Evolutionary conservation across 2,888 invertebrate species (phyloP), one percentile per base, ranked within the genome.

Genomic region (Philonicus albiceps): DNA sequence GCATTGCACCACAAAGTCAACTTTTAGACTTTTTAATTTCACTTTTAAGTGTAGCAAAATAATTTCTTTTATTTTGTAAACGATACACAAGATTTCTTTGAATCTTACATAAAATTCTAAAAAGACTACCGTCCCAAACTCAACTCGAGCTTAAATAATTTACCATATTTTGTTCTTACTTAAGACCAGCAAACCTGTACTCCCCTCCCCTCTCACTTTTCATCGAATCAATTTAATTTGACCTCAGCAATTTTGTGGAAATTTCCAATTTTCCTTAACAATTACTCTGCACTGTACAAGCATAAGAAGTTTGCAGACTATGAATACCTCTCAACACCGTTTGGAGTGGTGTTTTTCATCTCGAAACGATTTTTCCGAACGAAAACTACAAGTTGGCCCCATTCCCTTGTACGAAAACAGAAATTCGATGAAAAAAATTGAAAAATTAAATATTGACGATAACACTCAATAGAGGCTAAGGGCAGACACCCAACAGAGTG

Each of bases 401-500:
- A 74, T 74, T 74, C 8, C 74, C 55, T 55, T 64, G 19, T 2
- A 64, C 22, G 11, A 11, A 27, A 76, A 76, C 19, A 76, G n/a
- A 76, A 76, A 3, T 76, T 76, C 40, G 40, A 76, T 40, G 19
- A 76, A 76, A 40, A 76, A 76, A 76, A 76, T 76, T 37, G 76
- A 76, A 76, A 76, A 76, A 40, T 76, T 76, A 76, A 76, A 76
- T 76, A 76, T 76, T 76, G 40, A 76, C 76, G 76, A 22, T 43
- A 76, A 7, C 40, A 22, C 40, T 22, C 76, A 40, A 34, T 27
- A 40, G n/a, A n/a, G n/a, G 76, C 37, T 37, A 19, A 40, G 37
- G 13, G 37, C 76, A 74, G 7, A 74, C 74, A 76, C 13, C 76
- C 76, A 40, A 76, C 22, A 5, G 19, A 40, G 19, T 64, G 64